Conservation (phyloP, 2,113 vertebrate species). For the Pterocles burchelli region DNA sequence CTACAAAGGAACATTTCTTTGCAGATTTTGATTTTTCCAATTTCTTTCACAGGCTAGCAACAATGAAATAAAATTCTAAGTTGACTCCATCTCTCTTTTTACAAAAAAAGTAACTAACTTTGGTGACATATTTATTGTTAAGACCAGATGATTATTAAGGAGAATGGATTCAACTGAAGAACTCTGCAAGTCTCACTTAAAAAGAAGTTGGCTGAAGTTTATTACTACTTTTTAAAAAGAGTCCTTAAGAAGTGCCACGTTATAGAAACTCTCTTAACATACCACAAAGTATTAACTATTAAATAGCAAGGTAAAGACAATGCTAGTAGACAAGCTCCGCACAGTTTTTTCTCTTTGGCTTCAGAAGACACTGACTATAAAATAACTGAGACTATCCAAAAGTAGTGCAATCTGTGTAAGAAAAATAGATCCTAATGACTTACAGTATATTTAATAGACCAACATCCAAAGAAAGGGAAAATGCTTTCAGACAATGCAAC, state of each 20-base stretch:
- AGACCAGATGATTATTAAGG: constrained; percentile 47
- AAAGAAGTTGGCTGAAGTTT: constrained; percentile 52
- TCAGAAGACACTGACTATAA: constrained; percentile 16
- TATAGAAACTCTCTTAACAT: constrained; percentile 47
- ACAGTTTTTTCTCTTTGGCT: not conserved
- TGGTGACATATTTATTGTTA: constrained; percentile 44
- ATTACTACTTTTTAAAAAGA: constrained; percentile 39
- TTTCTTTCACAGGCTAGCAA: constrained; percentile 24
- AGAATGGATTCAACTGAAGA: constrained; percentile 44
- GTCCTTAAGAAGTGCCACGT: constrained; percentile 55
- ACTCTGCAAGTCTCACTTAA: constrained; percentile 30
- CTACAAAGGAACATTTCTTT: not conserved
- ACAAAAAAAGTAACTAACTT: not conserved
- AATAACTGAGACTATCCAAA: constrained; percentile 28
- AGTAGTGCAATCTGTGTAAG: not conserved
- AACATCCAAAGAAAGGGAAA: not conserved
- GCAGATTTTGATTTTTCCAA: constrained; percentile 1
- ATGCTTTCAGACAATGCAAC: not conserved
- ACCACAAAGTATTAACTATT: constrained; percentile 47
- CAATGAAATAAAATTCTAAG: not conserved
- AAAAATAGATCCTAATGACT: not conserved
- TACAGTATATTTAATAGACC: not conserved
- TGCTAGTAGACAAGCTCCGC: not conserved
- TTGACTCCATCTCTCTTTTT: not conserved
- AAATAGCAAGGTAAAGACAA: constrained; percentile 49